phyloP scores from a whole-genome alignment of 37 sponge, comb jelly and placozoan genomes.

The Chondrilla cf. caribensis region DNA sequence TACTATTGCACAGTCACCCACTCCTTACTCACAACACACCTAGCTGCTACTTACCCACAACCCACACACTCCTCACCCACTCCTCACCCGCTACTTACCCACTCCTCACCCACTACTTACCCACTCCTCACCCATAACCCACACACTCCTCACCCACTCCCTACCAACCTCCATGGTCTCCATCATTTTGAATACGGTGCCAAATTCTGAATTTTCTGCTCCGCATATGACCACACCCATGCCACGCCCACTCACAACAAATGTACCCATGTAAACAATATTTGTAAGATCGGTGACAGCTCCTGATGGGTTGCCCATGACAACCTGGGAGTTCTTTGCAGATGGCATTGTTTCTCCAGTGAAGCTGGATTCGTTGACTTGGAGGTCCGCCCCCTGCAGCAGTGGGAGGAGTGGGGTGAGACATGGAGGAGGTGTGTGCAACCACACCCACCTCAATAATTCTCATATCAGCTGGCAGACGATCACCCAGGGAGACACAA shows the following conservation, averaged over 20 bases:
- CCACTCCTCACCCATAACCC: too few species aligned
- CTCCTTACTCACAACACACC: too few species aligned
- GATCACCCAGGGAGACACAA: conserved; percentile 81
- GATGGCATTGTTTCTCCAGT: conserved; percentile 91
- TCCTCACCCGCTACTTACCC: too few species aligned
- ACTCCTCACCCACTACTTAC: too few species aligned
- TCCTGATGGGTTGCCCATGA: not conserved
- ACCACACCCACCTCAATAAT: conserved; percentile 75
- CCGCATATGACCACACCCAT: conserved; percentile 91
- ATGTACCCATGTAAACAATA: conserved; percentile 95
- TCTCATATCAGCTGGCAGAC: conserved; percentile 95
- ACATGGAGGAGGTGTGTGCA: not conserved
- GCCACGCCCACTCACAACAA: conserved; percentile 88
- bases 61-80: not conserved
- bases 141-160: not conserved
- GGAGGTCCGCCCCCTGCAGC: conserved; percentile 72
- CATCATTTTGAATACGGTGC: conserved; percentile 91
- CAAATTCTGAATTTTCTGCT: conserved; percentile 96
- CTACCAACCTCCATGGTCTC: conserved; percentile 71
- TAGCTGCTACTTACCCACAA: too few species aligned
- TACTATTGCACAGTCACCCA: too few species aligned
- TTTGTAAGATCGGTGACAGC: conserved; percentile 57
- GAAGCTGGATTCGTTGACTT: conserved; percentile 97
- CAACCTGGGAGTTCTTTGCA: conserved; percentile 52
- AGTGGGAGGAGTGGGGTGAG: not conserved